Evolutionary conservation across 2,113 vertebrate genomes (phyloP), one percentile per base, ranked within the genome.

Genomic region (Centrocercus urophasianus): DNA sequence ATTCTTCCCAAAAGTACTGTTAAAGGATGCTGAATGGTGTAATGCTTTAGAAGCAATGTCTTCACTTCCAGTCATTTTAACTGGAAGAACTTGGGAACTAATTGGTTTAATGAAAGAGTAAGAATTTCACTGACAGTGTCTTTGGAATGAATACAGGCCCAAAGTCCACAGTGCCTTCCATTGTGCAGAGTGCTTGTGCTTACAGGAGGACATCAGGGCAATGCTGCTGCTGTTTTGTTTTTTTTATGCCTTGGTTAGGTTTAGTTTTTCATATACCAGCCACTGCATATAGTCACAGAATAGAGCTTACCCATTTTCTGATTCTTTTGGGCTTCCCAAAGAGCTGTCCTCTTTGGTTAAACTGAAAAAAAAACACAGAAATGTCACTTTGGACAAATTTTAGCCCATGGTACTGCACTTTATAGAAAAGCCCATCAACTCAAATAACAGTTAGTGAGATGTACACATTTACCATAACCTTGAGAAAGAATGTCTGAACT

Each of bases 311-410:
- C 21, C 50, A 0, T 76, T 80, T 85, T 27, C n/a, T 1, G 3
- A 43, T 72, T 27, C 10, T 90, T 81, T 78, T 22, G 45, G 66
- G 40, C 50, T 85, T 82, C 83, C 80, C 54, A 76, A 66, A 91
- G n/a, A 56, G 16, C 24, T 57, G 8, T 38, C 67, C 25, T 38
- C 38, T 38, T 38, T 38, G n/a, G 71, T 85, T 83, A 84, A 88
- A 47, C 25, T 30, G 67, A 38, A 7, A 43, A 34, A 92, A 77
- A 56, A 56, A 24, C 64, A 89, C 3, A 70, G 57, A 73, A 89
- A 92, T 72, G 66, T 91, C 89, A 73, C n/a, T 90, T 82, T 66
- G 59, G 40, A 83, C 48, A 74, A 88, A 45, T 38, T 45, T 57
- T 70, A 70, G 91, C 86, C 59, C 32, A 42, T 54, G 56, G 88